Percentiles rank a stretch among this genome's conserved stretches.
phyloP scores from a whole-genome alignment of 2,797 vertebrate genomes.

The Lacerta agilis region DNA sequence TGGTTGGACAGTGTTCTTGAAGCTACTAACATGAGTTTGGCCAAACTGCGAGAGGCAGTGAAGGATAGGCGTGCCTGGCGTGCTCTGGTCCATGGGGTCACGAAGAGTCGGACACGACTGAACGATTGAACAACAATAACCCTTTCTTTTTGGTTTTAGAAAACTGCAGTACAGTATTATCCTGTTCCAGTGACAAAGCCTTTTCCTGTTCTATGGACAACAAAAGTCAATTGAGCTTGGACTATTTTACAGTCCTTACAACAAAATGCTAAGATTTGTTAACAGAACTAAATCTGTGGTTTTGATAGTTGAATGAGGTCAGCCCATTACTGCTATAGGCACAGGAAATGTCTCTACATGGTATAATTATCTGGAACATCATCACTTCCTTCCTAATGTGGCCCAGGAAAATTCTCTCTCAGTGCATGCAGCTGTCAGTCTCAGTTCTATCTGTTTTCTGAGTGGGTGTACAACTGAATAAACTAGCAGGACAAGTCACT shows the following conservation, averaged over 20 bases:
- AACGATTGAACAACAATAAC: no score
- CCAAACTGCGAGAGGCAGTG: no score
- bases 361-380: slow-evolving; percentile 5
- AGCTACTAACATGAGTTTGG: no score
- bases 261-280: not conserved
- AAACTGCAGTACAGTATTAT: not conserved
- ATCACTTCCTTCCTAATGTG: not conserved
- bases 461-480: not conserved
- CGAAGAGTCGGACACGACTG: no score
- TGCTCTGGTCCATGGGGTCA: no score
- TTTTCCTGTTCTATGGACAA: not conserved
- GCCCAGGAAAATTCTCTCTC: not conserved
- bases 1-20: no score
- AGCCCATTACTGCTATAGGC: not conserved
- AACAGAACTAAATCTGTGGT: not conserved
- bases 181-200: not conserved
- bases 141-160: not conserved
- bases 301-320: not conserved
- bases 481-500: not conserved
- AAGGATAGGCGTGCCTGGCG: no score
- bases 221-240: not conserved
- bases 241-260: not conserved
- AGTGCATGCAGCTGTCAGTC: not conserved
- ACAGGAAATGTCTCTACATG: slow-evolving; percentile 3
- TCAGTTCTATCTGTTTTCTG: not conserved